A percentile compares a stretch with the other conserved stretches of the same genome.
phyloP scores from a whole-genome alignment of 2,797 vertebrate species.

The Pangasius mekongensis region DNA sequence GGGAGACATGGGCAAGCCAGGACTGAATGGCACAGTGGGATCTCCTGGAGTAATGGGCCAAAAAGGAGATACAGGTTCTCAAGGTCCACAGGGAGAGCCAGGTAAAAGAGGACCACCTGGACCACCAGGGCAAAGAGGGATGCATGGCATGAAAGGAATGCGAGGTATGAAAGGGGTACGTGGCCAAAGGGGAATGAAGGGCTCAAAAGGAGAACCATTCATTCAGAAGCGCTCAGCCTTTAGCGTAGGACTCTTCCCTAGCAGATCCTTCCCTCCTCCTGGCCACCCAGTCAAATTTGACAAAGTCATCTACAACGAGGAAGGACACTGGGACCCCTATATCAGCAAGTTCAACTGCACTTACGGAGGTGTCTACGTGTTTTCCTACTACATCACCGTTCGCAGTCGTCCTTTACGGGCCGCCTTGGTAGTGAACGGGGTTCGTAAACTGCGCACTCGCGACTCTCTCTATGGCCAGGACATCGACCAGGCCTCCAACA shows the following conservation, averaged over 20 bases:
- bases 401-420: slow-evolving; percentile 86
- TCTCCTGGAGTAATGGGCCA: slow-evolving; percentile 69
- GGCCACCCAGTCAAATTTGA: slow-evolving; percentile 89
- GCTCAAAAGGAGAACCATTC: slow-evolving; percentile 73
- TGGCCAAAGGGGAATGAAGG: slow-evolving; percentile 83
- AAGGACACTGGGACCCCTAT: slow-evolving; percentile 82
- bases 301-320: slow-evolving; percentile 87
- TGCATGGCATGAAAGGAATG: slow-evolving; percentile 79
- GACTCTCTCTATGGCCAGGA: slow-evolving; percentile 94
- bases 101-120: slow-evolving; percentile 77
- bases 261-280: slow-evolving; percentile 87
- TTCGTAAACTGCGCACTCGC: slow-evolving; percentile 82
- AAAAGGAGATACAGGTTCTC: slow-evolving; percentile 77
- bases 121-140: slow-evolving; percentile 81
- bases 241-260: slow-evolving; percentile 86
- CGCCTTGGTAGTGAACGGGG: slow-evolving; percentile 83
- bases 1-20: slow-evolving; percentile 79
- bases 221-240: slow-evolving; percentile 80
- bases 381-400: slow-evolving; percentile 91
- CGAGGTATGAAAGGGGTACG: slow-evolving; percentile 83
- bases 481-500: slow-evolving; percentile 92
- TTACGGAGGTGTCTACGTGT: slow-evolving; percentile 85
- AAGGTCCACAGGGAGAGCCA: slow-evolving; percentile 82
- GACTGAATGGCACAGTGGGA: slow-evolving; percentile 77
- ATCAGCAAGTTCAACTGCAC: slow-evolving; percentile 89